Percentiles rank a stretch among this genome's conserved stretches.
These are phyloP conservation scores for Spondyliosoma cantharus DNA, from an alignment of 2,797 vertebrate genomes.

Conservation along the genomic window DNA sequence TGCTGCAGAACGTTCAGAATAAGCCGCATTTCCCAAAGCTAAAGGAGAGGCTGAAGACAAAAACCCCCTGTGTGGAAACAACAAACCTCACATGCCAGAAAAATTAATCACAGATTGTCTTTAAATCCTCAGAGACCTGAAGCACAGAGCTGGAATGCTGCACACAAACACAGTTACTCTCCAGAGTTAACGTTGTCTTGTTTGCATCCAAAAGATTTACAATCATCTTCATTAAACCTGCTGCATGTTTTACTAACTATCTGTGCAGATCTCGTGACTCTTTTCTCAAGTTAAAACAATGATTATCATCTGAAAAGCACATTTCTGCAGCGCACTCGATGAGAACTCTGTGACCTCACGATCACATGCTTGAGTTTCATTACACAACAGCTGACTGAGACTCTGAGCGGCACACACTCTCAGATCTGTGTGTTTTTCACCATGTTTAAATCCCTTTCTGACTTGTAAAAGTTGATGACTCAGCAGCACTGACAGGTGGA, in stretches of 20 bases:
- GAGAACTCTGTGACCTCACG: background rate
- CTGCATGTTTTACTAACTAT: background rate
- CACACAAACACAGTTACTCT: background rate
- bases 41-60: background rate
- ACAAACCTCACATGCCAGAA: slow-evolving; percentile 20
- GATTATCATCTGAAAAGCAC: background rate
- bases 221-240: background rate
- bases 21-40: background rate
- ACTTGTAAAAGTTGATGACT: background rate
- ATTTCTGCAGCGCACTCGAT: background rate
- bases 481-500: background rate
- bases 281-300: background rate
- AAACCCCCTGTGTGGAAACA: background rate
- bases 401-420: background rate
- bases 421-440: slow-evolving; percentile 1
- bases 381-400: slow-evolving; percentile 13
- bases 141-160: background rate
- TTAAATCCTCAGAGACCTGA: slow-evolving; percentile 16
- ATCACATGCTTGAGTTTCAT: background rate
- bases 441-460: background rate
- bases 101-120: slow-evolving; percentile 45
- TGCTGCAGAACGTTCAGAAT: background rate
- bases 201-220: background rate
- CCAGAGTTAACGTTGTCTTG: background rate
- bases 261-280: background rate